These are phyloP conservation scores for Thereva nobilitata DNA, from an alignment of 2,888 invertebrate species.

Conservation along the genomic window DNA sequence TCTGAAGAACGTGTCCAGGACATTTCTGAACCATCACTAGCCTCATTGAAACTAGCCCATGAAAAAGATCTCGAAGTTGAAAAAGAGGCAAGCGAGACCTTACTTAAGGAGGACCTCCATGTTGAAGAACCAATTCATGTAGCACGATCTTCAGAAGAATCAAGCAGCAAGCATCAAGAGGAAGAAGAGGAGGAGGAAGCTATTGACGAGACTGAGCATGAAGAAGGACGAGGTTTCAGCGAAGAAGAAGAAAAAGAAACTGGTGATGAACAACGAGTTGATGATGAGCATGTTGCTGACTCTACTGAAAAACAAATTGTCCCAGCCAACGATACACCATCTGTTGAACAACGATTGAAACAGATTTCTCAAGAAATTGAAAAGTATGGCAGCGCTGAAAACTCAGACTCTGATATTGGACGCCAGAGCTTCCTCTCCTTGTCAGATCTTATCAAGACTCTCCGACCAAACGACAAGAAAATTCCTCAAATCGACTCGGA, in stretches of 20 bases:
- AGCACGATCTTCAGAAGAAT: too few relatives aligned
- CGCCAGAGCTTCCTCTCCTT: slow-evolving; percentile 57
- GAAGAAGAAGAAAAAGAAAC: slow-evolving; percentile 15
- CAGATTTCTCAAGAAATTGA: slow-evolving; percentile 56
- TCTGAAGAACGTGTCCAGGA: slow-evolving; percentile 14
- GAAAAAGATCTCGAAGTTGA: slow-evolving; percentile 48
- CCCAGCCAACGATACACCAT: slow-evolving; percentile 47
- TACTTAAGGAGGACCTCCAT: slow-evolving; percentile 40
- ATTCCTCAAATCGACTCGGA: slow-evolving; percentile 58
- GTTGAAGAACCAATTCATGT: slow-evolving; percentile 7
- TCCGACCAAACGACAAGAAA: slow-evolving; percentile 56
- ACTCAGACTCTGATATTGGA: slow-evolving; percentile 50
- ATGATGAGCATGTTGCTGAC: slow-evolving; percentile 37
- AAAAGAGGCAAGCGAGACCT: slow-evolving; percentile 26
- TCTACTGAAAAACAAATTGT: slow-evolving; percentile 4
- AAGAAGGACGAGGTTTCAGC: slow-evolving; percentile 21
- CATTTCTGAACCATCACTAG: slow-evolving; percentile 48
- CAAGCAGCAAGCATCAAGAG: too few relatives aligned
- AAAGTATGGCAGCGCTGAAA: slow-evolving; percentile 49
- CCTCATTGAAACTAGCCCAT: slow-evolving; percentile 52
- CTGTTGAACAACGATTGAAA: slow-evolving; percentile 55
- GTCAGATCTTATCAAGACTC: slow-evolving; percentile 56
- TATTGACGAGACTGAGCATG: slow-evolving; percentile 41
- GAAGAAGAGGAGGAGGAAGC: slow-evolving; percentile 27
- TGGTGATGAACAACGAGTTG: slow-evolving; percentile 16